Base-by-base conservation (phyloP, 35 echinoderm and acorn worm genomes). In the Lytechinus variegatus region DNA sequence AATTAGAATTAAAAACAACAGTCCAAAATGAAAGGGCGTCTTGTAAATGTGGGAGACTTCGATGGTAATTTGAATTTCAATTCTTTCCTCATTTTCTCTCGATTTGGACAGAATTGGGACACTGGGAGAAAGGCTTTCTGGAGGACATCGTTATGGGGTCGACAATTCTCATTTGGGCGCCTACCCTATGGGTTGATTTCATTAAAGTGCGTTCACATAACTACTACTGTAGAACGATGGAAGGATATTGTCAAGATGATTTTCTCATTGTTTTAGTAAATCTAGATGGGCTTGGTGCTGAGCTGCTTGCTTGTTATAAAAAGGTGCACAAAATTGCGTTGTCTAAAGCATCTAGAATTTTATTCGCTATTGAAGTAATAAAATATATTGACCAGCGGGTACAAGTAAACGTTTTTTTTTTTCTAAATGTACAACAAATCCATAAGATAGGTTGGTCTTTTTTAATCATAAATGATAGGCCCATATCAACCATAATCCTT, bases 1-100 rank as follows among this genome's bases (percentile, higher is more conserved):
- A 79, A 79, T 79, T 79, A 79, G 66, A 79, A 79, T 19, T 79
- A 79, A 79, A 79, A 79, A 79, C 66, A 79, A 79, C 66, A 79
- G 66, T 24, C 66, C 12, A 79, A 79, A 4, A 79, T n/a, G 66
- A 24, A 79, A 71, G 66, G 66, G 66, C n/a, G 16, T 79, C 4
- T 24, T 79, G 19, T 10, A 79, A 79, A 79, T 79, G 14, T 24
- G 19, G 66, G 66, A 79, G 66, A 79, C 16, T 79, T 79, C 3
- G 66, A 24, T 24, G 5, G 19, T 79, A n/a, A 79, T 79, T 79
- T 79, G 66, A 79, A 79, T 79, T 79, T 79, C 66, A 79, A 79
- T 79, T 79, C 66, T 79, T 79, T 79, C 66, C 66, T 79, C 66
- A 24, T 79, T 79, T 79, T 79, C 66, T 16, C n/a, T 79, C 66